Conservation (phyloP, 2,888 invertebrate species). For the Himalopsyche anomala region DNA sequence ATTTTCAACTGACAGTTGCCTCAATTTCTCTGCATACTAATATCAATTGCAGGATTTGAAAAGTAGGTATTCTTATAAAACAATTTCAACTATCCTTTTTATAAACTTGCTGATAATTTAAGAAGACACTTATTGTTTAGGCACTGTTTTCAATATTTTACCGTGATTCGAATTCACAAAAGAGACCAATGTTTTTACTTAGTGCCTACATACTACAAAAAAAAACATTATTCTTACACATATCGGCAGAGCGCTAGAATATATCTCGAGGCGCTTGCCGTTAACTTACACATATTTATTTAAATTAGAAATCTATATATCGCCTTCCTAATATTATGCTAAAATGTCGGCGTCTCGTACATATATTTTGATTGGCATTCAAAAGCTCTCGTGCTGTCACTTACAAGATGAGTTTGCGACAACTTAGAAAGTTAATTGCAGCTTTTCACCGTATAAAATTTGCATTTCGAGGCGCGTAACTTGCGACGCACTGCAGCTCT, state of each 20-base stretch:
- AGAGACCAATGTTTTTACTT: too few species aligned
- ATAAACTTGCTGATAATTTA: too few species aligned
- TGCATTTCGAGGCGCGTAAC: slow-evolving; percentile 25
- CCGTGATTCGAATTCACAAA: too few species aligned
- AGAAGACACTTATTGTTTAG: too few species aligned
- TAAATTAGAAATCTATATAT: slow-evolving; percentile 18
- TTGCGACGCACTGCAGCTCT: background rate
- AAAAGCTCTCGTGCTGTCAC: slow-evolving; percentile 4
- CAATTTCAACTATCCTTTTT: too few species aligned
- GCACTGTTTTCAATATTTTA: too few species aligned
- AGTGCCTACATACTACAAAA: too few species aligned
- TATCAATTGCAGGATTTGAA: too few species aligned
- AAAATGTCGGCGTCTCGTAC: background rate
- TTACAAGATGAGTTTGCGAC: slow-evolving; percentile 5
- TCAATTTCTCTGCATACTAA: too few species aligned
- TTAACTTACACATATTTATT: background rate
- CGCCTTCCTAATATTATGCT: background rate
- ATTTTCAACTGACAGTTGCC: too few species aligned
- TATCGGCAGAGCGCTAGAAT: background rate
- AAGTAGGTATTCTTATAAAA: too few species aligned
- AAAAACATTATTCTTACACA: too few species aligned
- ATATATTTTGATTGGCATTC: slow-evolving; percentile 33
- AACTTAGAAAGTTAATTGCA: slow-evolving; percentile 24
- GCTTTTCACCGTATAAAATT: slow-evolving; percentile 4
- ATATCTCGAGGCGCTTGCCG: background rate